These are phyloP conservation scores for Notiomystis cincta DNA, from an alignment of 2,113 vertebrate genomes.

Conservation along the genomic window DNA sequence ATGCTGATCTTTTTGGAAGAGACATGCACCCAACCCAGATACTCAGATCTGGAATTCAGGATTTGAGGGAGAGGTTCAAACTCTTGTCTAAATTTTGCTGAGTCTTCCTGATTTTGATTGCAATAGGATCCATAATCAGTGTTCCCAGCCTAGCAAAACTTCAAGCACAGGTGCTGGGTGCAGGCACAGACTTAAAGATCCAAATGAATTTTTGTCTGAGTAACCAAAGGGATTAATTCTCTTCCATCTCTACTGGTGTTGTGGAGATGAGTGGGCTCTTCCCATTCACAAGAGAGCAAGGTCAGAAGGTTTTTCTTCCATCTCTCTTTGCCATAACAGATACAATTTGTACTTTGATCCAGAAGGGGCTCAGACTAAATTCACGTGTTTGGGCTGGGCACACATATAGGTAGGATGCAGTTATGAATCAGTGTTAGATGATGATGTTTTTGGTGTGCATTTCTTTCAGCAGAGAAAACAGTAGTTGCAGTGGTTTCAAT, in stretches of 20 bases:
- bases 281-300: not conserved
- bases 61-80: not conserved
- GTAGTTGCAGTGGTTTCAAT: not conserved
- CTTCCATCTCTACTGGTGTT: not conserved
- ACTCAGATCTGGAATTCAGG: not conserved
- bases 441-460: not conserved
- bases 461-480: not conserved
- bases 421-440: not conserved
- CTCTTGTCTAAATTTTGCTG: not conserved
- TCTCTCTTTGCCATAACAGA: not conserved
- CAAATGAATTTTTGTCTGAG: not conserved
- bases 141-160: not conserved
- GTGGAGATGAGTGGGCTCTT: not conserved
- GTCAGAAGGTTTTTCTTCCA: not conserved
- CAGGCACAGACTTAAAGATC: not conserved
- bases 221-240: not conserved
- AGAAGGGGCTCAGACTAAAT: not conserved
- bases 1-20: not conserved
- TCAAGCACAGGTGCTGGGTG: not conserved
- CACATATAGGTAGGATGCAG: rapidly evolving
- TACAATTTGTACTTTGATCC: not conserved
- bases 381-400: not conserved
- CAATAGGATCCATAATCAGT: not conserved
- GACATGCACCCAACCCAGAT: not conserved
- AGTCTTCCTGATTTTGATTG: not conserved